Evolutionary conservation across 2,797 vertebrate species (phyloP).

Genomic region (Pelochelys cantorii): DNA sequence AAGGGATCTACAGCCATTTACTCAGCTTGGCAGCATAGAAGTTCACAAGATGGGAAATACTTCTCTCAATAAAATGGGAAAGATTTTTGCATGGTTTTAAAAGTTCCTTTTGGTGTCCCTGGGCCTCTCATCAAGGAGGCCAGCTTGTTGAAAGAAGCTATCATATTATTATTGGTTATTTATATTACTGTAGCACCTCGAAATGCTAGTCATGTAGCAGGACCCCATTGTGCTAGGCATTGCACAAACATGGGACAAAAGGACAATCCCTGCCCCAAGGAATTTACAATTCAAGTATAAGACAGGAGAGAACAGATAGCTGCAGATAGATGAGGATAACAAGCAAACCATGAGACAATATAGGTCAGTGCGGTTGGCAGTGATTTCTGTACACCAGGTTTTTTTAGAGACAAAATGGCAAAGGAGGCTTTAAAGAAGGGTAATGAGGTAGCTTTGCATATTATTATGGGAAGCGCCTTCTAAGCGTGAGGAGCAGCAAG

Average conservation of each 20-base stretch:
- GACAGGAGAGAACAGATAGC: background rate
- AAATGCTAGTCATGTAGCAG: background rate
- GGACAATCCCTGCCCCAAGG: background rate
- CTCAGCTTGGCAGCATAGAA: background rate
- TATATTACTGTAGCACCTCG: constrained; percentile 11
- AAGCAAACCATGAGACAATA: no score
- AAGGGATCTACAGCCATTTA: background rate
- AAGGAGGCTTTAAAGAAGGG: no score
- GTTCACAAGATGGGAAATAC: background rate
- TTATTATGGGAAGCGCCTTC: no score
- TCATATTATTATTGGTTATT: background rate
- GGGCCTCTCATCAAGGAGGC: background rate
- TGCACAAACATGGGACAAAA: background rate
- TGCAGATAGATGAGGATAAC: no score
- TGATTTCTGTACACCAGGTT: background rate
- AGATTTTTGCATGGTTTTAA: background rate
- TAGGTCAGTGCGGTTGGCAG: no score
- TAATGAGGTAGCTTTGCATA: no score
- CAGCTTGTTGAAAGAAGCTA: background rate
- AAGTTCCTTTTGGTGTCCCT: background rate
- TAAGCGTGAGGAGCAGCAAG: no score
- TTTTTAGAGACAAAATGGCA: no score
- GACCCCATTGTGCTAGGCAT: background rate
- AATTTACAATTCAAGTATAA: background rate
- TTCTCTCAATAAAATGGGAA: constrained; percentile 5